Percentiles rank a stretch among this genome's conserved stretches.
Evolutionary conservation across 2,888 invertebrate species (phyloP).

Genomic region (Mechanitis messenoides): DNA sequence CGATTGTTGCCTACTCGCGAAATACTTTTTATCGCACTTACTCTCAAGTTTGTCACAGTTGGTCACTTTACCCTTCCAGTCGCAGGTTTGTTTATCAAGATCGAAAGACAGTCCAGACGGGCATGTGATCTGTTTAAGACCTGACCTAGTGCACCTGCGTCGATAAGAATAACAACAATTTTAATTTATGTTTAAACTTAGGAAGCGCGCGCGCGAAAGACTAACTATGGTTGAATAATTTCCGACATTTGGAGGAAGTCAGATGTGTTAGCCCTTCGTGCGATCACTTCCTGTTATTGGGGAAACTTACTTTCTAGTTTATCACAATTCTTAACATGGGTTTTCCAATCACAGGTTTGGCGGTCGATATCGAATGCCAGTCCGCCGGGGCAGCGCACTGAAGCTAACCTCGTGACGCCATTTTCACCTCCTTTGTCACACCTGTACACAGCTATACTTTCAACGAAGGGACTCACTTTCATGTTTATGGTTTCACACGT

Average conservation of each 20-base stretch:
- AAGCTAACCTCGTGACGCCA: conserved; percentile 90
- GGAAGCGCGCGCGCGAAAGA: conserved; percentile 70
- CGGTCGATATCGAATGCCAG: conserved; percentile 95
- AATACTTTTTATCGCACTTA: conserved; percentile 82
- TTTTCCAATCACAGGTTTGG: conserved; percentile 98
- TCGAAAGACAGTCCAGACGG: conserved; percentile 98
- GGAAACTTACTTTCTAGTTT: conserved; percentile 92
- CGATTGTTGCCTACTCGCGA: conserved; percentile 69
- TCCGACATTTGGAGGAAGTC: conserved; percentile 37
- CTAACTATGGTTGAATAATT: conserved; percentile 40
- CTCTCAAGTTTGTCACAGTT: conserved; percentile 98
- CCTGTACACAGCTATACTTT: conserved; percentile 79
- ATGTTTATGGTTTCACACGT: background rate
- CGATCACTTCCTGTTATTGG: conserved; percentile 59
- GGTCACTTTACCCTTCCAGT: conserved; percentile 98
- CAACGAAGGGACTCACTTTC: conserved; percentile 33
- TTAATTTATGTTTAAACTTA: conserved; percentile 55
- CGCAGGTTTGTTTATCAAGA: conserved; percentile 98
- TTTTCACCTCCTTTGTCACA: conserved; percentile 94
- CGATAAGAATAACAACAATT: conserved; percentile 73
- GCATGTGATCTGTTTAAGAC: conserved; percentile 97
- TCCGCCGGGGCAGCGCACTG: conserved; percentile 92
- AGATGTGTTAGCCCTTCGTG: conserved; percentile 66
- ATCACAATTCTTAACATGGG: conserved; percentile 97
- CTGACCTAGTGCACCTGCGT: conserved; percentile 94